Evolutionary conservation across 2,113 vertebrate genomes (phyloP), one percentile per base, ranked within the genome.

Genomic region (Thalassoma bifasciatum): DNA sequence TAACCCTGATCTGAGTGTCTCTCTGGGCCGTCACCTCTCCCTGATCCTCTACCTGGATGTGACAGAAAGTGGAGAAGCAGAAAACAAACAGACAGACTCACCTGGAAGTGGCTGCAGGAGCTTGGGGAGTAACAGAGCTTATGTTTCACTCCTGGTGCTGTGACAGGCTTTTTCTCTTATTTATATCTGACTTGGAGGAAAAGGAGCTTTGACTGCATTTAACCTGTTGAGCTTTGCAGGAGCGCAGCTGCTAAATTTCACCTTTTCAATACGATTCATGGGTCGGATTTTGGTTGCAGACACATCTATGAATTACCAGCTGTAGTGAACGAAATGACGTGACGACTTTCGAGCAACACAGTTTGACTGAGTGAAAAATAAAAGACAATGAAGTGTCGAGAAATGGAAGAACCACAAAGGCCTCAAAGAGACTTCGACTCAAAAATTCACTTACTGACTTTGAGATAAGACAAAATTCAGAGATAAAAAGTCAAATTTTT

Each of bases 1-100:
- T 92, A 93, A 92, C 91, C 92, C 87, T 93, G 80, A 92, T 92
- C 70, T 58, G 76, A 4, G 71, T 87, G 90, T 90, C 89, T 78
- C 56, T 56, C 50, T 19, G 38, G 79, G 78, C 64, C 53, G 62
- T 74, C 82, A 58, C 88, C 79, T 77, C 62, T 42, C 59, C 34
- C 57, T 81, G 64, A 81, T 70, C 21, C 44, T 40, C 69, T 79
- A 92, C 86, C 91, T 92, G 90, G 72, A 90, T 89, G 85, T 90
- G 90, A 92, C 89, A 93, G 86, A 52, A 71, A 57, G 26, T 50
- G 59, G 52, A 66, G 72, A 75, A 49, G 52, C 21, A 10, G n/a
- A 50, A 57, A 62, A 60, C 53, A 24, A 19, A 1, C 12, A 7
- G 81, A 88, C 75, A 16, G 24, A 47, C 61, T 40, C 60, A 91